Evolutionary conservation across 2,888 invertebrate species (phyloP).

Genomic region (Parapristionchus giblindavisi): DNA sequence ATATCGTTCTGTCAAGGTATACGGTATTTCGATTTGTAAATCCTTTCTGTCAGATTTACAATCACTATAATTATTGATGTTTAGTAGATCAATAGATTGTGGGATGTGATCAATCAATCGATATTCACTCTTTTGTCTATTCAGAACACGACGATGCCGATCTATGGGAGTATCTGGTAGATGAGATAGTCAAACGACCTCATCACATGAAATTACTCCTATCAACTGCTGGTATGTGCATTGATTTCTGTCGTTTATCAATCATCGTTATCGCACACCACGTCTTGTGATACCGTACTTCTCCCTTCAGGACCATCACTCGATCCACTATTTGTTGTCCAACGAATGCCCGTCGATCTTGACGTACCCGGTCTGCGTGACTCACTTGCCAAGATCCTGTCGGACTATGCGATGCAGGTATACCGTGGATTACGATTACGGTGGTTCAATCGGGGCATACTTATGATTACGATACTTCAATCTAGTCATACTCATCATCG

Average conservation of each 20-base stretch:
- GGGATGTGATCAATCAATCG: conserved; percentile 3
- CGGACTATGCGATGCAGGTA: conserved; percentile 91
- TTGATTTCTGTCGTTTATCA: neutral
- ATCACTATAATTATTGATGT: neutral
- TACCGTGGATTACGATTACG: neutral
- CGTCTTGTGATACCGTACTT: neutral
- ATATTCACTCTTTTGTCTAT: neutral
- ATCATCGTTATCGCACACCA: neutral
- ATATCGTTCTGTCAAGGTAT: conserved; percentile 79
- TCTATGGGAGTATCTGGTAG: conserved; percentile 63
- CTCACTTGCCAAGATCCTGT: conserved; percentile 70
- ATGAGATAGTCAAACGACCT: conserved; percentile 54
- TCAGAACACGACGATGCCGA: conserved; percentile 63
- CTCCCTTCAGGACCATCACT: conserved; percentile 32
- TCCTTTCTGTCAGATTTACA: neutral
- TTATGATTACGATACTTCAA: neutral
- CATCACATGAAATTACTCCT: conserved; percentile 59
- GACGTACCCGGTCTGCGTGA: conserved; percentile 80
- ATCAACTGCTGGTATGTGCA: conserved; percentile 50
- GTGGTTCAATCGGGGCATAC: neutral
- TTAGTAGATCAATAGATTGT: no score
- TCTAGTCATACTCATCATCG: neutral
- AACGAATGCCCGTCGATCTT: conserved; percentile 79
- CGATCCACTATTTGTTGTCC: conserved; percentile 35
- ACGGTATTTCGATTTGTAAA: neutral